Percentiles rank a stretch among this genome's conserved stretches.
phyloP scores from a whole-genome alignment of 2,888 invertebrate species.

The Microdon myrmicae region DNA sequence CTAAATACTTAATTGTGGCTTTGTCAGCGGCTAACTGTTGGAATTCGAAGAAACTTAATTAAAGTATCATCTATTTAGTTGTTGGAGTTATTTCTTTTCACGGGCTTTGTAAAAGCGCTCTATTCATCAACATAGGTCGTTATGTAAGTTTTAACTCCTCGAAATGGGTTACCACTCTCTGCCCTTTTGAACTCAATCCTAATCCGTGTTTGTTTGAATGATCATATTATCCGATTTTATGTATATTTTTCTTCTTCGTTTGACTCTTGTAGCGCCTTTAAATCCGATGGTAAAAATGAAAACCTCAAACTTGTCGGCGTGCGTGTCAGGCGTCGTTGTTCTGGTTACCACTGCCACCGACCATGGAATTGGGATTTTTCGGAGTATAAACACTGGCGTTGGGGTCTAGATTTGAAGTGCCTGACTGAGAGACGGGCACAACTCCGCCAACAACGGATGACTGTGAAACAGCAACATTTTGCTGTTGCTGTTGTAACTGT shows the following conservation, averaged over 20 bases:
- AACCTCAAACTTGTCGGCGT: constrained; percentile 66
- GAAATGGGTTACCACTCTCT: too few species aligned
- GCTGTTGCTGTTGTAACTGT: constrained; percentile 54
- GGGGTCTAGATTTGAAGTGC: constrained; percentile 78
- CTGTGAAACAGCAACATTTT: constrained; percentile 60
- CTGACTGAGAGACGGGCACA: constrained; percentile 60
- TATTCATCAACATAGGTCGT: too few species aligned
- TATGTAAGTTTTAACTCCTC: too few species aligned
- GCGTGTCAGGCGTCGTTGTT: constrained; percentile 58
- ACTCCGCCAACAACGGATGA: constrained; percentile 60
- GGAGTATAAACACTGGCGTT: constrained; percentile 93
- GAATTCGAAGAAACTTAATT: too few species aligned
- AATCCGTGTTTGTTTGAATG: too few species aligned
- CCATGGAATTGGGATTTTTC: constrained; percentile 71
- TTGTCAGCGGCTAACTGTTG: constrained; percentile 3
- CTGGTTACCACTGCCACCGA: constrained; percentile 53
- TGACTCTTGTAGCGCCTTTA: constrained; percentile 36
- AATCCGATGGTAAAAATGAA: constrained; percentile 57
- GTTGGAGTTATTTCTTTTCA: too few species aligned
- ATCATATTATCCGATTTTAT: too few species aligned
- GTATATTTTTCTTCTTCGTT: constrained; percentile 5
- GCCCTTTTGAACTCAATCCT: too few species aligned
- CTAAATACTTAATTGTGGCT: constrained; percentile 10
- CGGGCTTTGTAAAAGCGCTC: too few species aligned
- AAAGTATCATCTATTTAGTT: too few species aligned